phyloP scores from a whole-genome alignment of 2,113 vertebrate genomes.

The Suncus etruscus region DNA sequence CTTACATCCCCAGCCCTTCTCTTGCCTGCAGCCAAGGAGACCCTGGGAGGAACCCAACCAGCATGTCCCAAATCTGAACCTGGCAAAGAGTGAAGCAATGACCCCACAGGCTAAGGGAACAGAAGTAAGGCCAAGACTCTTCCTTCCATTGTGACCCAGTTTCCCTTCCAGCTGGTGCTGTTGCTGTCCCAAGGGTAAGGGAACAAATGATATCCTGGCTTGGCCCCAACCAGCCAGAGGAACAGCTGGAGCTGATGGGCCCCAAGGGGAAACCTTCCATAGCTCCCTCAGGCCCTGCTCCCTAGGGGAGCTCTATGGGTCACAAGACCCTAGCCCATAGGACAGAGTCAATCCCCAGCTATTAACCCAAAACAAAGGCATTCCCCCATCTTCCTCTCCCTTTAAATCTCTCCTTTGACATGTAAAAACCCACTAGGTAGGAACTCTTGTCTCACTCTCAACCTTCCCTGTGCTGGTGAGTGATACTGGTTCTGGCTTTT shows the following conservation, averaged over 20 bases:
- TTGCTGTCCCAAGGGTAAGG: fast-evolving
- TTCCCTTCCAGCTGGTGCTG: constrained; percentile 70
- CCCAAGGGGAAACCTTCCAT: background rate
- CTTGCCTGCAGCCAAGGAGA: background rate
- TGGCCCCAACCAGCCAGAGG: background rate
- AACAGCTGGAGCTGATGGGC: background rate
- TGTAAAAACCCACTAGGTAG: too few relatives aligned
- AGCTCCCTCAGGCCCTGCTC: background rate
- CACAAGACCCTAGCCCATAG: background rate
- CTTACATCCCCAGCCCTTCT: background rate
- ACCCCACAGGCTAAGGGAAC: background rate
- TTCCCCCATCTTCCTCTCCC: too few relatives aligned
- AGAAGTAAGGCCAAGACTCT: constrained; percentile 69
- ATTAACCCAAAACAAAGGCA: too few relatives aligned
- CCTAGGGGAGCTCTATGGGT: too few relatives aligned
- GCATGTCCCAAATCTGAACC: too few relatives aligned
- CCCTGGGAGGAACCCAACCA: too few relatives aligned
- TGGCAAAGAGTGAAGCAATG: too few relatives aligned
- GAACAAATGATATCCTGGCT: background rate
- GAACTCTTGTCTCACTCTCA: too few relatives aligned
- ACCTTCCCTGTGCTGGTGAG: too few relatives aligned
- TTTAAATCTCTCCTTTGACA: too few relatives aligned
- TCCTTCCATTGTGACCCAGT: background rate
- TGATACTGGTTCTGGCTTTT: too few relatives aligned
- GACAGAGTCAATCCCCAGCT: background rate